Evolutionary conservation across 2,888 invertebrate species (phyloP).

Genomic region (Branchinecta sandiegonensis): DNA sequence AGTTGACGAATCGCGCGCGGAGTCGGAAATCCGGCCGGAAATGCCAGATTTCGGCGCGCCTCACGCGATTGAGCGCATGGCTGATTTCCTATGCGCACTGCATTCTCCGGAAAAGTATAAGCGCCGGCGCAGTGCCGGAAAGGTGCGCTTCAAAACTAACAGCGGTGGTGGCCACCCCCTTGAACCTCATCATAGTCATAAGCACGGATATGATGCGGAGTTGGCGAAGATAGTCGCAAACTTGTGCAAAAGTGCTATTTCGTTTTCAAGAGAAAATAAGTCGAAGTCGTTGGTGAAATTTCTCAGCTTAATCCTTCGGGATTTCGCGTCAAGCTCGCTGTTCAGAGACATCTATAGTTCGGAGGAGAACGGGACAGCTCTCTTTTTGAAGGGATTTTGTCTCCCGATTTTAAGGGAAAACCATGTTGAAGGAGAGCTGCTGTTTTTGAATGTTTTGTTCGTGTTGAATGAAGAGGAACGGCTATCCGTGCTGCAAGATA

Average conservation of each 20-base stretch:
- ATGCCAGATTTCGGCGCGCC: neutral
- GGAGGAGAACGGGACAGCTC: neutral
- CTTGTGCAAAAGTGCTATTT: neutral
- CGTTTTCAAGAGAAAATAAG: neutral
- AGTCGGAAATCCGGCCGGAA: neutral
- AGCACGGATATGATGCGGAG: neutral
- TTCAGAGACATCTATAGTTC: neutral
- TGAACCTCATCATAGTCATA: neutral
- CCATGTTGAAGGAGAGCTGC: neutral
- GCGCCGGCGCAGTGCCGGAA: neutral
- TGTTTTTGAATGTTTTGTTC: slow-evolving; percentile 9
- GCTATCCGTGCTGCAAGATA: neutral
- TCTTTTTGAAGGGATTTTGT: neutral
- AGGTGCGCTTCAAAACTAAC: neutral
- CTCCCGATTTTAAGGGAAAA: neutral
- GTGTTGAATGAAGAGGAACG: neutral
- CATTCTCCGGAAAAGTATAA: slow-evolving; percentile 11
- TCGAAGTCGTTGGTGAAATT: neutral
- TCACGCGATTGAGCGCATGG: neutral
- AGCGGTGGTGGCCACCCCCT: neutral
- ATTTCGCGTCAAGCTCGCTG: neutral
- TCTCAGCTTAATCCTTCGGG: neutral
- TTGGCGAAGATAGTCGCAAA: neutral
- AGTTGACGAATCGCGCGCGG: neutral
- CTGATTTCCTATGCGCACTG: slow-evolving; percentile 8